Base-by-base conservation (phyloP, 2,888 invertebrate species). In the Netelia melanura region DNA sequence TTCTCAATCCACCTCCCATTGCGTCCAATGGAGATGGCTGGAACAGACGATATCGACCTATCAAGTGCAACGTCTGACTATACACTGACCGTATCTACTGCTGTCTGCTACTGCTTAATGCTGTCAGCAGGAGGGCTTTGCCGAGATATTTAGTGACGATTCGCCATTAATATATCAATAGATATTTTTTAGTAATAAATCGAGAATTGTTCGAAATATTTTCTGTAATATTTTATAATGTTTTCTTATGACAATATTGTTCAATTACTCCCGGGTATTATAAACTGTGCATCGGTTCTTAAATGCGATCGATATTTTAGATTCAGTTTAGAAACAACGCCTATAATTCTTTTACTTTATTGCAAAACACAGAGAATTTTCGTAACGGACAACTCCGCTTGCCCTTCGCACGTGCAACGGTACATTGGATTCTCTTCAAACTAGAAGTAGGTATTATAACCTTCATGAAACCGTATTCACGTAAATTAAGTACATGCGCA, bases 401-500 rank as follows among this genome's bases (percentile, higher is more conserved):
- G 9, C 6, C n/a, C 44, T 58, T 9, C 3, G 44, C 17, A 23
- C 2, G 21, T 48, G 52, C n/a, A 52, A 30, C 52, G 21, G 44
- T 61, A 65, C 62, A 38, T 43, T 62, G 64, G 44, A 70, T 64
- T 79, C 48, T 75, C 75, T 38, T 21, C 43, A 79, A 83, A 79
- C 83, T 83, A 75, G 72, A 79, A 79, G 70, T 64, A 68, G 25
- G 64, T 79, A 71, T 83, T 23, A 74, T 74, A 62, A 62, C 25
- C 68, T 62, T 71, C 56, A 58, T 44, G 70, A 70, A 38, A 64
- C 58, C 48, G 56, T 64, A 83, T 79, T 79, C 79, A 9, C 79
- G 21, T n/a, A 75, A 75, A 79, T 79, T 83, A 83, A 75, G 70
- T 64, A 62, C 78, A 61, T 70, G 76, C 30, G 76, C 61, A 75